Conservation (phyloP, 1,140 invertebrate species). For the Asobara japonica region DNA sequence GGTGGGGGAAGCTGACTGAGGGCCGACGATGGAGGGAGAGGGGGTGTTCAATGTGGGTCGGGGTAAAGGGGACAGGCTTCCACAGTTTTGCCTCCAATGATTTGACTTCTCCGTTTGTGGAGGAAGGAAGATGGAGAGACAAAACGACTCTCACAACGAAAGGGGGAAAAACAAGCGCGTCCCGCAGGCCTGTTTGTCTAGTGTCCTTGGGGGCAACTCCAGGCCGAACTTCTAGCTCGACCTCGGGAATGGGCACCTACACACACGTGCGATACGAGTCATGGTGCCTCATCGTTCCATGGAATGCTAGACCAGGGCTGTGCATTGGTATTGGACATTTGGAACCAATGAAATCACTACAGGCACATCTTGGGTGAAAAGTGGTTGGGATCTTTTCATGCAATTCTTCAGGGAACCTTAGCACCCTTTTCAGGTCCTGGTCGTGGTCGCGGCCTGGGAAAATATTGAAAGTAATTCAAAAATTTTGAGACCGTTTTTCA, state of each 20-base stretch:
- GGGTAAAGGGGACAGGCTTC: slow-evolving; percentile 49
- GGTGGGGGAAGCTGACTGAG: slow-evolving; percentile 1
- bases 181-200: slow-evolving; percentile 4
- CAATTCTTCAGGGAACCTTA: too few relatives aligned
- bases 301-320: too few relatives aligned
- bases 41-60: slow-evolving; percentile 50
- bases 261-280: slow-evolving; percentile 3
- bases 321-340: too few relatives aligned
- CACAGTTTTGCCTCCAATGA: slow-evolving; percentile 39
- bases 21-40: slow-evolving; percentile 29
- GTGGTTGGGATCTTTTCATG: too few relatives aligned
- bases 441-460: too few relatives aligned
- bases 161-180: neutral
- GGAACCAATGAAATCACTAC: too few relatives aligned
- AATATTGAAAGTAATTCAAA: too few relatives aligned
- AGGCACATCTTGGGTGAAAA: too few relatives aligned
- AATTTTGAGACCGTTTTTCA: too few relatives aligned
- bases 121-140: neutral
- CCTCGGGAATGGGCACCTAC: neutral
- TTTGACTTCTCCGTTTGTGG: slow-evolving; percentile 48
- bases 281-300: too few relatives aligned
- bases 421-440: too few relatives aligned
- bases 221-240: neutral
- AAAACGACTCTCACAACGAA: too few relatives aligned
- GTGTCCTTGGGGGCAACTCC: slow-evolving; percentile 12